Evolutionary conservation across 2,888 invertebrate genomes (phyloP).

Genomic region (Cerastis leucographa): DNA sequence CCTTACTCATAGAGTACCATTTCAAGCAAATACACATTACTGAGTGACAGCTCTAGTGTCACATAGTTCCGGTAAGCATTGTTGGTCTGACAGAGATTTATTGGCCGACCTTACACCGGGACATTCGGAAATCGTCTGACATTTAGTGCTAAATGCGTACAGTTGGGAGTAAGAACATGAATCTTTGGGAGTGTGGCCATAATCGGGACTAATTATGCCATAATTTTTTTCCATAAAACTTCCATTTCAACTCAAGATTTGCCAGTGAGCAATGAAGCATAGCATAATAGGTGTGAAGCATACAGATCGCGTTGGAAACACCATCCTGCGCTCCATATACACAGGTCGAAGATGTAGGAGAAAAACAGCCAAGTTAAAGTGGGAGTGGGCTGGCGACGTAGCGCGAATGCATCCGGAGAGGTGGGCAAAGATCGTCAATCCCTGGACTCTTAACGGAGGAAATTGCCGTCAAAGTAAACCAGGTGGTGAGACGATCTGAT

Average conservation of each 20-base stretch:
- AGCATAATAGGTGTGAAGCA: no score
- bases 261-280: no score
- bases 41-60: constrained; percentile 60
- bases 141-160: constrained; percentile 36
- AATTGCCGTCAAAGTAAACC: no score
- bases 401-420: no score
- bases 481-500: no score
- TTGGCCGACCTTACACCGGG: constrained; percentile 37
- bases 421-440: no score
- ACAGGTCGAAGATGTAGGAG: no score
- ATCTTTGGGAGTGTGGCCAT: neutral
- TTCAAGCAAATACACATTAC: constrained; percentile 62
- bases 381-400: no score
- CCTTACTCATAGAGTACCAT: constrained; percentile 36
- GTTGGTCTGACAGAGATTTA: constrained; percentile 64
- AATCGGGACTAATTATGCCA: neutral
- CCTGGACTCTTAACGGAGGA: no score
- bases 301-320: no score
- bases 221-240: neutral
- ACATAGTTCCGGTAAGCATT: constrained; percentile 62
- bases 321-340: no score
- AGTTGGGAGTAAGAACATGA: neutral
- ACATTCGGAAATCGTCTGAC: constrained; percentile 57
- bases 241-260: neutral
- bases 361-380: no score